A percentile compares a stretch with the other conserved stretches of the same genome.
These are phyloP conservation scores for Hiodon tergisus DNA, from an alignment of 2,113 vertebrate genomes.

Conservation along the genomic window DNA sequence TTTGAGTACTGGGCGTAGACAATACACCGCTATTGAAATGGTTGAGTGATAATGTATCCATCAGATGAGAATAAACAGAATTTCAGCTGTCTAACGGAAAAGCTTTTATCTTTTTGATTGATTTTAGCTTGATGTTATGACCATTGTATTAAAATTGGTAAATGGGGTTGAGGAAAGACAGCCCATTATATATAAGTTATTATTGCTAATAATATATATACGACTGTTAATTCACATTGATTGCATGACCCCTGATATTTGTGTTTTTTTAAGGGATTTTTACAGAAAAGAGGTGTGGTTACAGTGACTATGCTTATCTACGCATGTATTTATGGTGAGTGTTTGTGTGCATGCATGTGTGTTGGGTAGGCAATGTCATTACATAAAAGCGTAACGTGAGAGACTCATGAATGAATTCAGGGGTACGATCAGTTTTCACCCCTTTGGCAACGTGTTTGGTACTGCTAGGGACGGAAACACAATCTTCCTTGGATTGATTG, in stretches of 20 bases:
- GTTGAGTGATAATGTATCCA: no score
- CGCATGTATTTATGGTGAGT: not conserved
- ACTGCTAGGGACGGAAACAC: conserved; percentile 22
- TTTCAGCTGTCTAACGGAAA: no score
- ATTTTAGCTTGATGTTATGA: no score
- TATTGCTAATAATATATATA: no score
- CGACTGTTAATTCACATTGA: not conserved
- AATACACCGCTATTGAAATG: no score
- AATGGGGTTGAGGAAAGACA: no score
- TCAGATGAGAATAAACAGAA: no score
- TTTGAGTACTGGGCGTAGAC: no score
- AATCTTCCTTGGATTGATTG: conserved; percentile 18
- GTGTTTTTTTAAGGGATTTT: conserved; percentile 3
- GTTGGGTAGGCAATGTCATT: conserved; percentile 24
- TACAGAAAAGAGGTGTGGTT: not conserved
- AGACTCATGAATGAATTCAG: conserved; percentile 42
- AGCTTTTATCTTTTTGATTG: no score
- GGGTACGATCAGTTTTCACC: conserved; percentile 21
- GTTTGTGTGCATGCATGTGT: conserved; percentile 23
- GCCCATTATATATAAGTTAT: no score
- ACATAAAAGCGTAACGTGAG: conserved; percentile 33
- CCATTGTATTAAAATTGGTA: no score
- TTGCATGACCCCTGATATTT: not conserved
- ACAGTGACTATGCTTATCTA: not conserved
- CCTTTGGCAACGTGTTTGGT: conserved; percentile 15